Evolutionary conservation across 2,113 vertebrate genomes (phyloP), one percentile per base, ranked within the genome.

Genomic region (Colaptes auratus): DNA sequence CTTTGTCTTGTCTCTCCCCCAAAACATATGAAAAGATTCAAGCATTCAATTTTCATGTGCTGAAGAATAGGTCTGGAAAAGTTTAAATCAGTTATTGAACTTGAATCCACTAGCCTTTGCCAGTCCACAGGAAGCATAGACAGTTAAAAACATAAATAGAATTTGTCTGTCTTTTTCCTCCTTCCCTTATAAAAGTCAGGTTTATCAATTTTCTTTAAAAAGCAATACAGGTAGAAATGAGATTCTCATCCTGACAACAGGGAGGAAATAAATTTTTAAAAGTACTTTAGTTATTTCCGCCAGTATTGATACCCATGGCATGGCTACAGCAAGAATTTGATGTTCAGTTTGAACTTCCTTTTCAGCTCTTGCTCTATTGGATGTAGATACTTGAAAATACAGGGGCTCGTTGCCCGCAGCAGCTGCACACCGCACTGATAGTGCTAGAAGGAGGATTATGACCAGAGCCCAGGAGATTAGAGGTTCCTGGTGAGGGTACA

Each of bases 401-500:
- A 28, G 14, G 2, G 5, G 1, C 20, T 85, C 13, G 21, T 65
- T 69, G 55, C 35, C 24, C 0, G 1, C 10, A 50, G 15, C 6
- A n/a, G 24, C 15, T 75, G 35, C 63, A 46, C 1, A 28, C 4
- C 66, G 12, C 16, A 35, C 16, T 73, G 28, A 19, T 28, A 24
- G 16, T 7, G 35, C 18, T 42, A 20, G 44, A 33, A 80, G 13
- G 21, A 83, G 21, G 36, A 35, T 75, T 87, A 78, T 9, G 18
- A 48, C 7, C 39, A 53, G 7, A 75, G 10, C 7, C 20, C 15
- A n/a, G 36, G 4, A 13, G 42, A 69, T 56, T 31, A 31, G 7
- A 5, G 8, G 5, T 56, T 93, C 39, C 78, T 73, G 9, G 16
- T 0, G 0, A 73, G 24, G 59, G 19, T 63, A 70, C 14, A 1